phyloP scores from a whole-genome alignment of 2,113 vertebrate genomes.

The Prochilodus magdalenae region DNA sequence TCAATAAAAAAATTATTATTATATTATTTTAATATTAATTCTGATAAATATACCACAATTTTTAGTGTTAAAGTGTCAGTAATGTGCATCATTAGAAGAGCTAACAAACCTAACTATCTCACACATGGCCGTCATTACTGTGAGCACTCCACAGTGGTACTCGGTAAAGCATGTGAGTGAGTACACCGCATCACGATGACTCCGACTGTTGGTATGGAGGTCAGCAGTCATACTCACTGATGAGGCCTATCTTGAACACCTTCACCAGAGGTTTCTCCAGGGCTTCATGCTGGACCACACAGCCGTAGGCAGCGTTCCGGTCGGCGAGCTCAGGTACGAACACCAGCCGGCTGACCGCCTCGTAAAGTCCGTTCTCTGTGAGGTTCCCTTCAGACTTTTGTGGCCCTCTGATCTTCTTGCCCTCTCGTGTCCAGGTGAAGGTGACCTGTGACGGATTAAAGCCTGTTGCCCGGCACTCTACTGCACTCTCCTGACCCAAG shows the following conservation, averaged over 20 bases:
- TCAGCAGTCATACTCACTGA: constrained; percentile 63
- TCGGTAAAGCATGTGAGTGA: too few relatives aligned
- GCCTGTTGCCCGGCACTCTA: constrained; percentile 68
- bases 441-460: constrained; percentile 74
- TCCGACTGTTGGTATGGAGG: too few relatives aligned
- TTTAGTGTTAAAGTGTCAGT: too few relatives aligned
- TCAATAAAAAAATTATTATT: too few relatives aligned
- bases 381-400: constrained; percentile 52
- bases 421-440: constrained; percentile 75
- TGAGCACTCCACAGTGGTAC: too few relatives aligned
- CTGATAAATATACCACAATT: too few relatives aligned
- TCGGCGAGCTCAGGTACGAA: constrained; percentile 67
- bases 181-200: too few relatives aligned
- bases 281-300: constrained; percentile 70
- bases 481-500: constrained; percentile 60
- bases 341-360: constrained; percentile 66
- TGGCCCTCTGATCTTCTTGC: constrained; percentile 51
- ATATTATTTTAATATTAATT: too few relatives aligned
- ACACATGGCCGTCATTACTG: too few relatives aligned
- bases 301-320: constrained; percentile 72
- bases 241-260: constrained; percentile 69
- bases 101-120: too few relatives aligned
- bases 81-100: too few relatives aligned
- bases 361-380: constrained; percentile 64
- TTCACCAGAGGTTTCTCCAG: constrained; percentile 48